Percentiles rank a stretch among this genome's conserved stretches.
Conservation (phyloP, 2,888 invertebrate species). For the Lordiphosa andalusiaca region DNA sequence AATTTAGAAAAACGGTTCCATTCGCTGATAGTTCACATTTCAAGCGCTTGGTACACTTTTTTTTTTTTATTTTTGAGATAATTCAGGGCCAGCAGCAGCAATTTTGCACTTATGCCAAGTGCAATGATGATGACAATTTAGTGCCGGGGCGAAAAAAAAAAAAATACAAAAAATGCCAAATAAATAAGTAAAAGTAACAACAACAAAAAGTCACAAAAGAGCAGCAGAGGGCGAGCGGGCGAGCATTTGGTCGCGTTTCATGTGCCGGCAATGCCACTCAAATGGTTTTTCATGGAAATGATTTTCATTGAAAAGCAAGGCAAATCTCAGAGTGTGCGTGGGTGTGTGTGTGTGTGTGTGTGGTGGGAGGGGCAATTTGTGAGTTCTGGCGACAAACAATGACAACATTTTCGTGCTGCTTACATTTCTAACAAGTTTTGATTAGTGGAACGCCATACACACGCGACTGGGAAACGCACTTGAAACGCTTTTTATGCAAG, state of each 20-base stretch:
- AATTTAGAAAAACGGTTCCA: conserved; percentile 64
- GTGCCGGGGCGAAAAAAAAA: conserved; percentile 16
- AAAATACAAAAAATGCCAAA: conserved; percentile 35
- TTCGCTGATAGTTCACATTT: conserved; percentile 52
- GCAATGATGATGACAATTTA: conserved; percentile 1
- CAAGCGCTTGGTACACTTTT: conserved; percentile 7
- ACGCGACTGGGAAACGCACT: conserved; percentile 39
- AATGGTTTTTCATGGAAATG: conserved; percentile 58
- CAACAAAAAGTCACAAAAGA: conserved; percentile 20
- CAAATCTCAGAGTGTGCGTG: background rate
- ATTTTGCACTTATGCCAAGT: conserved; percentile 54
- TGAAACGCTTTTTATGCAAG: conserved; percentile 26
- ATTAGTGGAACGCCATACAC: conserved; percentile 31
- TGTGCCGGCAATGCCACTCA: conserved; percentile 45
- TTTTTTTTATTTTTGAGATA: too few relatives aligned
- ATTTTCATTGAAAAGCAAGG: conserved; percentile 58
- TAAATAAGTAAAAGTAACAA: conserved; percentile 27
- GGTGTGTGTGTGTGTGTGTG: too few relatives aligned
- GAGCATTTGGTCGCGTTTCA: conserved; percentile 43
- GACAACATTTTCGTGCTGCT: conserved; percentile 40
- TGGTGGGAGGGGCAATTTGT: background rate
- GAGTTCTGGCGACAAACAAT: background rate
- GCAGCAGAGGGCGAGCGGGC: background rate
- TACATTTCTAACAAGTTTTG: conserved; percentile 53
- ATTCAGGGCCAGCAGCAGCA: conserved; percentile 52